A percentile compares a stretch with the other conserved stretches of the same genome.
Conservation (phyloP, 2,113 vertebrate species). For the Xyrauchen texanus region DNA sequence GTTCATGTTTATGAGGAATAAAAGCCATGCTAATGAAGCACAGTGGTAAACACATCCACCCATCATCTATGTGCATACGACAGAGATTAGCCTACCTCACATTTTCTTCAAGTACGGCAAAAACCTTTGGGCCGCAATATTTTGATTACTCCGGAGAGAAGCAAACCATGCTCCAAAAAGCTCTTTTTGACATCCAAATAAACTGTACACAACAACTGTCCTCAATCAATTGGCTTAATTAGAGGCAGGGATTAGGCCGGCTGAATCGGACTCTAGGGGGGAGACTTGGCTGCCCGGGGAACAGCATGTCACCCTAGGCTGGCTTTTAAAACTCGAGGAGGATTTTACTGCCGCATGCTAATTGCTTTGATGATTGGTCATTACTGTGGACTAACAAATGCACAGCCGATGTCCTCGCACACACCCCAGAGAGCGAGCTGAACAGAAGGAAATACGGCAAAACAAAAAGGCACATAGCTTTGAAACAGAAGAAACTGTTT, state of each 20-base stretch:
- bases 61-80: too few species aligned
- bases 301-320: slow-evolving; percentile 47
- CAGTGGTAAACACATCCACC: too few species aligned
- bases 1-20: neutral
- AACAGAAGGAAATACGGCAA: neutral
- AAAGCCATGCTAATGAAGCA: neutral
- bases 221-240: slow-evolving; percentile 69
- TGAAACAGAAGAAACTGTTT: neutral
- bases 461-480: slow-evolving; percentile 8
- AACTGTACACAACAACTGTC: slow-evolving; percentile 73
- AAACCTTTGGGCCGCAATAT: slow-evolving; percentile 9
- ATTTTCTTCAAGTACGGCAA: neutral
- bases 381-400: slow-evolving; percentile 63
- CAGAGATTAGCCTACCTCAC: too few species aligned
- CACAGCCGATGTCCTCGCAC: slow-evolving; percentile 38
- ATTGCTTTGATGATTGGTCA: slow-evolving; percentile 56
- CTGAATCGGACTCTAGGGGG: slow-evolving; percentile 62
- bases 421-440: slow-evolving; percentile 25
- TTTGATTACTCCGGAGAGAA: slow-evolving; percentile 30
- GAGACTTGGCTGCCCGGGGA: slow-evolving; percentile 56
- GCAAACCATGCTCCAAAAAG: slow-evolving; percentile 9
- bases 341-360: slow-evolving; percentile 50
- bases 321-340: slow-evolving; percentile 44
- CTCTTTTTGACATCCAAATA: slow-evolving; percentile 65
- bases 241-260: slow-evolving; percentile 67